Evolutionary conservation across 2,888 invertebrate species (phyloP), one percentile per base, ranked within the genome.

Genomic region (Lasius fuliginosus): DNA sequence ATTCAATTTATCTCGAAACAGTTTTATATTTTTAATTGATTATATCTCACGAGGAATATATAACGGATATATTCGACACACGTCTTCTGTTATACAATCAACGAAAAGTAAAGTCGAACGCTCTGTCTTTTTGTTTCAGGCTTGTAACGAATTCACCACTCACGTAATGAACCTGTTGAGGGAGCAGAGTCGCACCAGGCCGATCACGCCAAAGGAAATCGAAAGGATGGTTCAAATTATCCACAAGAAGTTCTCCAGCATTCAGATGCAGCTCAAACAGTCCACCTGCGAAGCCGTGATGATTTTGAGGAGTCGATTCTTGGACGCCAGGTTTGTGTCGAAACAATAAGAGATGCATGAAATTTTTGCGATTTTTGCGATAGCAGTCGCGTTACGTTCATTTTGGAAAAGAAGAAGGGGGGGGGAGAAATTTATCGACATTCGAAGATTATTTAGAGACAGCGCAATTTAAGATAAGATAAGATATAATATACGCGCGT

Each of bases 81-180:
- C 36, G 60, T 71, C 40, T 67, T n/a, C 36, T 18, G 33, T 49
- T 15, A 3, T 3, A 12, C 33, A 33, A 49, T 30, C 23, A 67
- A 67, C 40, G 62, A 2, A 42, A 5, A 62, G 30, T 33, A 53
- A 53, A 56, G 6, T 27, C 3, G 15, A 42, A 30, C 40, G 18
- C 30, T 56, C 27, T 9, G 56, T 30, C 23, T 83, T 88, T 88
- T 88, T 64, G 56, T 89, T 91, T 64, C 95, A 97, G 96, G 99
- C 99, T n/a, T 99, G 99, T 96, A 99, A 99, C 95, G 99, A 99
- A 96, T 99, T 99, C 95, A 99, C 99, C 85, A 99, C 99, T n/a
- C 99, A 99, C 96, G 99, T 99, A 90, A 98, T 99, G 98, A 99
- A 99, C 95, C 96, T 99, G 92, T 96, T 99, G 89, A 96, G 99